These are phyloP conservation scores for Pangasius larnaudii DNA, from an alignment of 2,797 vertebrate species.

Conservation along the genomic window DNA sequence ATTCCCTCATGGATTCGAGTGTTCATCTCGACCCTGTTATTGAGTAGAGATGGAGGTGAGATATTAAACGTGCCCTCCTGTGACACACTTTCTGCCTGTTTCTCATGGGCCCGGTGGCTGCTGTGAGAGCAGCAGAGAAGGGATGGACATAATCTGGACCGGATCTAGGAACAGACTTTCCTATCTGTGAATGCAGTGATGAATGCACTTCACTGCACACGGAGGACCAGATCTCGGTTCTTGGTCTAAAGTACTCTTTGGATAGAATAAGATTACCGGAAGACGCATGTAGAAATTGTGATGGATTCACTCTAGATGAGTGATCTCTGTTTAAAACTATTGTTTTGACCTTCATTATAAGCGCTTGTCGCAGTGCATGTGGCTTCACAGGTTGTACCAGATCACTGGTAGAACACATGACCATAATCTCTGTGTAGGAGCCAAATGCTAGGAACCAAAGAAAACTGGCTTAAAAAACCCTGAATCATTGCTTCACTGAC, in stretches of 20 bases:
- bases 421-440: no score
- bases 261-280: neutral
- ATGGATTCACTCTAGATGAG: neutral
- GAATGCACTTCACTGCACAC: conserved; percentile 1
- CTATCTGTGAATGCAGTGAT: neutral
- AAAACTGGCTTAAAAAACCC: neutral
- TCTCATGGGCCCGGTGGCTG: neutral
- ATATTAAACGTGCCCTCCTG: conserved; percentile 51
- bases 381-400: neutral
- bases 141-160: neutral
- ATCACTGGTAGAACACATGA: neutral
- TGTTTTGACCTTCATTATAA: neutral
- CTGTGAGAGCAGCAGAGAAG: neutral
- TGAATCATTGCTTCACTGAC: no score
- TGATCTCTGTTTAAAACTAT: neutral
- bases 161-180: neutral
- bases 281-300: neutral
- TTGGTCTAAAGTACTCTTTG: neutral
- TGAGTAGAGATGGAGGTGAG: conserved; percentile 33
- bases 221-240: neutral
- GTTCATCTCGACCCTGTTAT: conserved; percentile 16
- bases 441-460: no score
- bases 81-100: neutral
- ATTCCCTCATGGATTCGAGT: neutral
- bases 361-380: neutral